phyloP scores from a whole-genome alignment of 2,797 vertebrate species.

The Margarornis squamiger region DNA sequence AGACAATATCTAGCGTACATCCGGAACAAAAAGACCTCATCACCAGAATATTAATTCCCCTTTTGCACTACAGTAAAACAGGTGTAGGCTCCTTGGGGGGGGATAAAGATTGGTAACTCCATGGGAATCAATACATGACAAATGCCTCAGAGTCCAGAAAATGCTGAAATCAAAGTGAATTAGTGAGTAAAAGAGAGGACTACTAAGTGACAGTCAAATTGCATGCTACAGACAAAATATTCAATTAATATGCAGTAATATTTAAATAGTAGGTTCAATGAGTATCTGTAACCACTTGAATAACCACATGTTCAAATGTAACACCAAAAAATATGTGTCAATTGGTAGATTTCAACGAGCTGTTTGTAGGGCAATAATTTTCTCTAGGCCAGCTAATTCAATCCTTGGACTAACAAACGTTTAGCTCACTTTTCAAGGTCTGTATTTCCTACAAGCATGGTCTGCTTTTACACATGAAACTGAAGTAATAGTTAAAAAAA shows the following conservation, averaged over 20 bases:
- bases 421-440: background rate
- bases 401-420: background rate
- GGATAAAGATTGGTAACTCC: background rate
- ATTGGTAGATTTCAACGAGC: background rate
- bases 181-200: background rate
- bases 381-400: background rate
- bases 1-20: background rate
- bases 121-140: background rate
- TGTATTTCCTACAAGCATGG: background rate
- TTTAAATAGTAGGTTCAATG: background rate
- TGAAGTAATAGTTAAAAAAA: background rate
- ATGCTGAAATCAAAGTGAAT: background rate
- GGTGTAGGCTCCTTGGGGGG: background rate
- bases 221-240: background rate
- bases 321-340: background rate
- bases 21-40: background rate
- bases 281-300: background rate
- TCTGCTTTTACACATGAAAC: background rate
- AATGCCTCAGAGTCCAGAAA: slow-evolving; percentile 8
- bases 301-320: background rate
- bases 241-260: background rate
- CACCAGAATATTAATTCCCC: background rate
- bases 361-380: background rate
- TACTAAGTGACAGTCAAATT: background rate
- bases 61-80: background rate